Evolutionary conservation across 2,888 invertebrate genomes (phyloP).

Genomic region (Marasmarcha lunaedactyla): DNA sequence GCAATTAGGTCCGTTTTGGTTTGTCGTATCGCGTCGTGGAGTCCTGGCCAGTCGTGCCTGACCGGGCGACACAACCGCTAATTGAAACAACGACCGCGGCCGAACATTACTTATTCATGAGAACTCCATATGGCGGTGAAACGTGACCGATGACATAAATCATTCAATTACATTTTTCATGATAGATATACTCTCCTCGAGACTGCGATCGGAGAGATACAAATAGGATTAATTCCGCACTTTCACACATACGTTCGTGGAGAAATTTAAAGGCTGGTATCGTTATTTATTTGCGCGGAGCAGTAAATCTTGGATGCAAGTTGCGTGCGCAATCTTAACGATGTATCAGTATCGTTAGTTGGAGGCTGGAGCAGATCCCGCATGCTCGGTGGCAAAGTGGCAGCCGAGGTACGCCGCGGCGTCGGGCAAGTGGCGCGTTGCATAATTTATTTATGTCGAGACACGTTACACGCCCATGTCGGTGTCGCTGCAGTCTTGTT

Average conservation of each 20-base stretch:
- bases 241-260: not conserved
- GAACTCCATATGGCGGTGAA: constrained; percentile 60
- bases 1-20: constrained; percentile 21
- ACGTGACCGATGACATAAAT: constrained; percentile 66
- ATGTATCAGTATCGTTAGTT: constrained; percentile 20
- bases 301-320: not conserved
- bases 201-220: constrained; percentile 21
- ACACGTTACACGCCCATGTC: constrained; percentile 48
- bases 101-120: constrained; percentile 67
- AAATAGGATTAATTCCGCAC: constrained; percentile 2
- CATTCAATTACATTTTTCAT: constrained; percentile 65
- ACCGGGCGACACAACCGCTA: constrained; percentile 61
- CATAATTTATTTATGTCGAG: constrained; percentile 63
- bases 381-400: constrained; percentile 13
- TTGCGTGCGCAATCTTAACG: constrained; percentile 19
- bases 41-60: constrained; percentile 30
- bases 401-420: constrained; percentile 26
- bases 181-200: constrained; percentile 22
- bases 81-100: constrained; percentile 67
- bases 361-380: constrained; percentile 12
- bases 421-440: constrained; percentile 47
- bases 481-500: constrained; percentile 28
- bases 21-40: constrained; percentile 16
- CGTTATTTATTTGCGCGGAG: constrained; percentile 18
- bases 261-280: not conserved